phyloP scores from a whole-genome alignment of 23 tunicate species.

The Corella eumyota region DNA sequence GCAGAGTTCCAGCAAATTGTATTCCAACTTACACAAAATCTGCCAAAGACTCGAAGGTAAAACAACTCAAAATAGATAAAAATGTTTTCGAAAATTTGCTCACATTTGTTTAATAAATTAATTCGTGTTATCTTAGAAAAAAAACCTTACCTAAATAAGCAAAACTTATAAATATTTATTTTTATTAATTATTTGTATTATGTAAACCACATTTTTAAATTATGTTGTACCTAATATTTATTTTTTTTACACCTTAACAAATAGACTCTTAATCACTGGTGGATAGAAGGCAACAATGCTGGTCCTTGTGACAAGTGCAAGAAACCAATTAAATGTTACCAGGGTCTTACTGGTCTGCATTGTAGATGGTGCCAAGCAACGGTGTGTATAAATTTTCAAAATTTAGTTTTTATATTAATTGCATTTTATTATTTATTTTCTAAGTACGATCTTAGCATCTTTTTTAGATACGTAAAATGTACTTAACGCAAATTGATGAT shows the following conservation, averaged over 20 bases:
- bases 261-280: slow-evolving; percentile 56
- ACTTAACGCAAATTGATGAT: too few relatives aligned
- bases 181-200: too few relatives aligned
- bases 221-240: not conserved
- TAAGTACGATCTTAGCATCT: too few relatives aligned
- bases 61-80: too few relatives aligned
- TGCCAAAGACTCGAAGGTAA: slow-evolving; percentile 48
- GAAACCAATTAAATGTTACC: slow-evolving; percentile 70
- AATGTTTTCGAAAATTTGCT: not conserved
- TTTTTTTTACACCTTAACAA: too few relatives aligned
- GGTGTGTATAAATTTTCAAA: slow-evolving; percentile 24
- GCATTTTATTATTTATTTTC: too few relatives aligned
- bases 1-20: slow-evolving; percentile 56
- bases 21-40: slow-evolving; percentile 74
- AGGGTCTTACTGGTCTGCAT: slow-evolving; percentile 71
- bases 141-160: too few relatives aligned
- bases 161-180: too few relatives aligned
- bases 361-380: slow-evolving; percentile 85
- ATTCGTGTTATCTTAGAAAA: not conserved
- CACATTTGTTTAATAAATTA: not conserved
- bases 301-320: slow-evolving; percentile 85
- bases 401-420: too few relatives aligned
- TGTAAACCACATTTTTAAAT: too few relatives aligned
- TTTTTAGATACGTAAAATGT: too few relatives aligned
- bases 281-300: slow-evolving; percentile 82